Conservation (phyloP, 1,140 invertebrate species). For the Diprion similis region DNA sequence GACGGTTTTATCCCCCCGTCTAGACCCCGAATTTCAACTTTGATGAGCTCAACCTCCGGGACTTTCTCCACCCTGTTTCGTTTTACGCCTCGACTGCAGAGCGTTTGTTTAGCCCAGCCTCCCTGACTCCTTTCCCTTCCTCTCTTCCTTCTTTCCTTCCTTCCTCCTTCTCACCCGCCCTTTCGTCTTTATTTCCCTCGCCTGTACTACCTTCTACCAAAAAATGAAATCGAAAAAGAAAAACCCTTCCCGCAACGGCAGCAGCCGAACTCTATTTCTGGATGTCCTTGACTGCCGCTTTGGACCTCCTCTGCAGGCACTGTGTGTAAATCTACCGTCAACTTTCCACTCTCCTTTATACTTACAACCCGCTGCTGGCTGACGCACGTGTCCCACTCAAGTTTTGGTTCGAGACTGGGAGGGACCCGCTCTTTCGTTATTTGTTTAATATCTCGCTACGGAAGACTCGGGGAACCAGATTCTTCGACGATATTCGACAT, state of each 20-base stretch:
- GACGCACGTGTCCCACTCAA: no score
- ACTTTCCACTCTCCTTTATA: background rate
- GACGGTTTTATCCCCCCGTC: background rate
- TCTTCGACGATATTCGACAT: no score
- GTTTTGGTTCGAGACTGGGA: no score
- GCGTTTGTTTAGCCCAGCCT: background rate
- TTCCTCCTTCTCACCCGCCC: background rate
- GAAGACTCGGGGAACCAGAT: no score
- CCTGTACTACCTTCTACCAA: no score
- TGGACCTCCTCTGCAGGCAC: background rate
- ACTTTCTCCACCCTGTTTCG: background rate
- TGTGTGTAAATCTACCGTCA: background rate
- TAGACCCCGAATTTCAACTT: background rate
- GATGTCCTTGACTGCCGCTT: constrained; percentile 4
- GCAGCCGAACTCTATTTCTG: background rate
- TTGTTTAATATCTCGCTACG: no score
- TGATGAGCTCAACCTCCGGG: background rate
- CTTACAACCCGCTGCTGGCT: no score
- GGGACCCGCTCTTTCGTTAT: no score
- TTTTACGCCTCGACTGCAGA: background rate
- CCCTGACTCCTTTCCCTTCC: background rate
- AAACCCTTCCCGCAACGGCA: background rate
- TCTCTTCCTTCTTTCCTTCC: background rate
- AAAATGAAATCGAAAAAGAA: background rate
- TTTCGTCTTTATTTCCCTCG: background rate